Conservation (phyloP, 2,888 invertebrate genomes). For the Oxyteleia sp. region DNA sequence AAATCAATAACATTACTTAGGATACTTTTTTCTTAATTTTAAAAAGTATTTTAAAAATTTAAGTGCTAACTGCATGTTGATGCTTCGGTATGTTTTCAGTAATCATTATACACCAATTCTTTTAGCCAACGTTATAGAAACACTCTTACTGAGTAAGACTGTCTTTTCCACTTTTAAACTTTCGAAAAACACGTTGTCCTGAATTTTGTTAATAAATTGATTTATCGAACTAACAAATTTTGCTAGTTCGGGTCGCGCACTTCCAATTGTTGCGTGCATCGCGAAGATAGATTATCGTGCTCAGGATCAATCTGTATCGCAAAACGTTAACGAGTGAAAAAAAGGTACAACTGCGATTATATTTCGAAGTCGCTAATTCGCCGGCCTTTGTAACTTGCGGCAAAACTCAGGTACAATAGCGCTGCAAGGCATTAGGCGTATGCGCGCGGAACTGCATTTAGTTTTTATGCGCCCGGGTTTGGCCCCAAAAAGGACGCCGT, state of each 20-base stretch:
- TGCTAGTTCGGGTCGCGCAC: constrained; percentile 46
- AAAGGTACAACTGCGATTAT: constrained; percentile 31
- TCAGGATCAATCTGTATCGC: constrained; percentile 63
- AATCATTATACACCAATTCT: too few relatives aligned
- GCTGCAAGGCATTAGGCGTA: constrained; percentile 1
- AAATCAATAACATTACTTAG: too few relatives aligned
- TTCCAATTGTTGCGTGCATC: constrained; percentile 64
- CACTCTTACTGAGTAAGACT: too few relatives aligned
- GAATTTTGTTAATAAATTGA: constrained; percentile 54
- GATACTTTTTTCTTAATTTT: too few relatives aligned
- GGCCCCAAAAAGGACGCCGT: constrained; percentile 37
- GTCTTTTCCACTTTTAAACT: too few relatives aligned
- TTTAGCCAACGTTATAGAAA: too few relatives aligned
- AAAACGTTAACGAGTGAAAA: constrained; percentile 44
- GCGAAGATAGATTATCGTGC: constrained; percentile 64
- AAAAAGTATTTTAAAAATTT: too few relatives aligned
- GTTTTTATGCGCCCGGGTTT: constrained; percentile 49
- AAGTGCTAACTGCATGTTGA: too few relatives aligned
- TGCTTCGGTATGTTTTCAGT: too few relatives aligned
- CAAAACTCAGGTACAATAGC: too few relatives aligned
- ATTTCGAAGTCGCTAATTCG: constrained; percentile 31
- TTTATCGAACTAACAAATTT: constrained; percentile 64
- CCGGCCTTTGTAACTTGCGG: too few relatives aligned
- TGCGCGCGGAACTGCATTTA: constrained; percentile 37
- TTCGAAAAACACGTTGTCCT: too few relatives aligned